phyloP scores from a whole-genome alignment of 2,888 invertebrate species.

The Punctoribates punctum region DNA sequence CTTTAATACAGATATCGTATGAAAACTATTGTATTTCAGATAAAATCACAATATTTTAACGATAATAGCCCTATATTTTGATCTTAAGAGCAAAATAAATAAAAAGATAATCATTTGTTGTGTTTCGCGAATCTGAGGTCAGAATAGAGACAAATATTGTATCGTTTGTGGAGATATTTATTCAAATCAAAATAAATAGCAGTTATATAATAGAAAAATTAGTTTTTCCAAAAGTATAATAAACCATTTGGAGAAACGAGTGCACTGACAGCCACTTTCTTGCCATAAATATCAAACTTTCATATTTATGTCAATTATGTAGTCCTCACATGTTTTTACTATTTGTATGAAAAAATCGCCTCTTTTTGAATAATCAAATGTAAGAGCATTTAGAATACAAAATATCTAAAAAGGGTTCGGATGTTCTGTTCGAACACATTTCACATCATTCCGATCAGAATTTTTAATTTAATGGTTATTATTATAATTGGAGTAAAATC shows the following conservation, averaged over 20 bases:
- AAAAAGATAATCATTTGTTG: not conserved
- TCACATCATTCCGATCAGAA: too few relatives aligned
- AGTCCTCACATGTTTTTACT: not conserved
- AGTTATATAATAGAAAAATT: not conserved
- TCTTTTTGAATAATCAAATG: too few relatives aligned
- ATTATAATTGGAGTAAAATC: too few relatives aligned
- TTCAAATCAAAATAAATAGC: not conserved
- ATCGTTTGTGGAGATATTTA: not conserved
- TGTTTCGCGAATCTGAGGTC: not conserved
- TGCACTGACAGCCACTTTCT: not conserved
- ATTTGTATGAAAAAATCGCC: too few relatives aligned
- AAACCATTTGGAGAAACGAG: not conserved
- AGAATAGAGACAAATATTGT: not conserved
- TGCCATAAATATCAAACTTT: not conserved
- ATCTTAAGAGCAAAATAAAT: not conserved
- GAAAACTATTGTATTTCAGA: not conserved
- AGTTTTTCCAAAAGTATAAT: slow-evolving; percentile 7
- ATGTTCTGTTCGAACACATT: too few relatives aligned
- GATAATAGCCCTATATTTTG: not conserved
- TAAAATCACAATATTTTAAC: slow-evolving; percentile 1
- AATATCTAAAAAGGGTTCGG: too few relatives aligned
- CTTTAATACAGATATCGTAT: not conserved
- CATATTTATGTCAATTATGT: not conserved
- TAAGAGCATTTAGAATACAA: too few relatives aligned
- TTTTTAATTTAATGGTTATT: too few relatives aligned